Conservation (phyloP, 1,140 invertebrate genomes). For the Sarcophaga peregrina region DNA sequence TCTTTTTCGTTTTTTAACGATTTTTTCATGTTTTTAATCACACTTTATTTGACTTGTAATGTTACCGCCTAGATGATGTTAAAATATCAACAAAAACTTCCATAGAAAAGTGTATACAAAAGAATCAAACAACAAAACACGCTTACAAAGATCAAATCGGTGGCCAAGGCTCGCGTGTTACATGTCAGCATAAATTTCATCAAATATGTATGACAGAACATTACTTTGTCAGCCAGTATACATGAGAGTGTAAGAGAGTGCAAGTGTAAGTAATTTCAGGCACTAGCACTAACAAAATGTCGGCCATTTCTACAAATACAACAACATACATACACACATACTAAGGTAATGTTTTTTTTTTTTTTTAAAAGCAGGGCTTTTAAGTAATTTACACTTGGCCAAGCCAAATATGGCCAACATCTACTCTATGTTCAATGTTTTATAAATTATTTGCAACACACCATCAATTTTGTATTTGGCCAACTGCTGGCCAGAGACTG, state of each 20-base stretch:
- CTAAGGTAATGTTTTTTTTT: no score
- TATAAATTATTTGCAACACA: not conserved
- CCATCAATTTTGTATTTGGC: no score
- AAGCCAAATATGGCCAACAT: constrained; percentile 15
- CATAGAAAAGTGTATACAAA: not conserved
- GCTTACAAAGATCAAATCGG: not conserved
- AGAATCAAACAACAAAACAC: no score
- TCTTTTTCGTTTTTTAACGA: no score
- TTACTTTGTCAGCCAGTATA: not conserved
- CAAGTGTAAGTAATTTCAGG: not conserved
- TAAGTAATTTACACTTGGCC: constrained; percentile 19
- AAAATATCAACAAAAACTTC: constrained; percentile 23
- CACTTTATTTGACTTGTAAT: not conserved
- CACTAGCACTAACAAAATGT: not conserved
- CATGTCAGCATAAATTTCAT: constrained; percentile 20
- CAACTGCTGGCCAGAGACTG: no score
- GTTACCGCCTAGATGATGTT: constrained; percentile 20
- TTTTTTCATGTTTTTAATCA: no score
- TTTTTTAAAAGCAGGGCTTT: not conserved
- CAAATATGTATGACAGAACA: not conserved
- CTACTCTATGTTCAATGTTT: not conserved
- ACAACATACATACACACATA: no score
- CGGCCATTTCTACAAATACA: not conserved
- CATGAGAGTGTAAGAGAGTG: not conserved
- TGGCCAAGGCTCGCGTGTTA: constrained; percentile 11